Base-by-base conservation (phyloP, 2,888 invertebrate species). In the Elgonia sp. region DNA sequence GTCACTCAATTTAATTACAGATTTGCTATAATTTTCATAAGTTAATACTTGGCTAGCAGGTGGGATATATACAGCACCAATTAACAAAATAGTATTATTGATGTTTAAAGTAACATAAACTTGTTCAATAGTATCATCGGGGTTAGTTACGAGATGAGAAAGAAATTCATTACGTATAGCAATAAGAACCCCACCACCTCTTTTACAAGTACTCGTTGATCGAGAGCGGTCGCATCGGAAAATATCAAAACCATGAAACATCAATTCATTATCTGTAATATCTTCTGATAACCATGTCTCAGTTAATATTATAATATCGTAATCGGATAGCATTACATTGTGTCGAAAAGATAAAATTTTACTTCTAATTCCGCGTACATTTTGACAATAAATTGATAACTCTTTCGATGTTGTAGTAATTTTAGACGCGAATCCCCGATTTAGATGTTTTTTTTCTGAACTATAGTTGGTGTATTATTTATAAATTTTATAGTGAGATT, bases 401-500 rank as follows among this genome's bases (percentile, higher is more conserved):
- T 67, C 46, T 14, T 20, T 67, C n/a, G n/a, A n/a, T n/a, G n/a
- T n/a, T n/a, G n/a, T n/a, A n/a, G n/a, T 39, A 50, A 50, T 63
- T 63, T 39, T 37, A 1, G 63, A 14, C 8, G 42, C 10, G 42
- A 42, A 42, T 37, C 50, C 69, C 69, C 69, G 21, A 39, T 18
- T 72, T 72, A 72, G 7, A 21, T 29, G 70, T 70, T 70, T 70
- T 70, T 70, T 65, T 18, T n/a, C n/a, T n/a, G n/a, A 3, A 65
- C 40, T 16, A 65, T 65, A 40, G 65, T 67, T 46, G 42, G 67
- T 12, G 7, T 67, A 67, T 20, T 20, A 12, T 67, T 37, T 4
- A 46, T 20, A 42, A 20, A 67, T 20, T 46, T 72, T 10, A 72
- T 72, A 0, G 72, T 72, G 37, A 72, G 40, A 37, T 55, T 55